Evolutionary conservation across 2,113 vertebrate genomes (phyloP), one percentile per base, ranked within the genome.

Genomic region (Synodontis membranacea): DNA sequence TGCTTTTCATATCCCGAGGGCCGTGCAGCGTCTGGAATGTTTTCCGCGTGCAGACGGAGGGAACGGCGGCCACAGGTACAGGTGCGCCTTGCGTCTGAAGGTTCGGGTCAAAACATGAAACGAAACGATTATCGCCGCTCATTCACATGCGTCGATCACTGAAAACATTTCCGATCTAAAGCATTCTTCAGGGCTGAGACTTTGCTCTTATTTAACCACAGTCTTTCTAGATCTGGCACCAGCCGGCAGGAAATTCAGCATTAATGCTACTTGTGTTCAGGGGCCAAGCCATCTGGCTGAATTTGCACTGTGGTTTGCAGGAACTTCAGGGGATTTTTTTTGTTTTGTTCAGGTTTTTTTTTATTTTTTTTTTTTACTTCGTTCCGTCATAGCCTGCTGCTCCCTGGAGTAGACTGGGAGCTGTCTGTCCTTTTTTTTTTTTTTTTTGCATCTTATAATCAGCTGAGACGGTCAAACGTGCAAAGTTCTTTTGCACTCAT

Each of bases 321-420:
- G 79, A 75, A 86, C 79, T 82, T 72, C 37, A 64, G 66, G 75
- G 64, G 75, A 80, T 48, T 75, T 64, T 62, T n/a, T n/a, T n/a
- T n/a, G n/a, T n/a, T n/a, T n/a, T n/a, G n/a, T n/a, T n/a, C n/a
- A n/a, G n/a, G n/a, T n/a, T n/a, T n/a, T n/a, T n/a, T n/a, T n/a
- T n/a, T n/a, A 80, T 48, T 75, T 64, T 62, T 60, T 56, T 85
- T 88, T 78, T 80, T 82, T 37, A 75, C 42, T 68, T 76, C 62
- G 42, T 42, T 81, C 31, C 48, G 39, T 37, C 56, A 68, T 25
- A 31, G 31, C 25, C 75, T 62, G 48, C 66, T 21, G 7, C 42
- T 28, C 54, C 31, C n/a, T 76, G 17, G 82, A 56, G 46, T 78
- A 48, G 37, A 64, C 15, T 70, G 12, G 28, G 28, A 80, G 60